phyloP scores from a whole-genome alignment of 2,888 invertebrate species.

The Kryphioiulus occultus region DNA sequence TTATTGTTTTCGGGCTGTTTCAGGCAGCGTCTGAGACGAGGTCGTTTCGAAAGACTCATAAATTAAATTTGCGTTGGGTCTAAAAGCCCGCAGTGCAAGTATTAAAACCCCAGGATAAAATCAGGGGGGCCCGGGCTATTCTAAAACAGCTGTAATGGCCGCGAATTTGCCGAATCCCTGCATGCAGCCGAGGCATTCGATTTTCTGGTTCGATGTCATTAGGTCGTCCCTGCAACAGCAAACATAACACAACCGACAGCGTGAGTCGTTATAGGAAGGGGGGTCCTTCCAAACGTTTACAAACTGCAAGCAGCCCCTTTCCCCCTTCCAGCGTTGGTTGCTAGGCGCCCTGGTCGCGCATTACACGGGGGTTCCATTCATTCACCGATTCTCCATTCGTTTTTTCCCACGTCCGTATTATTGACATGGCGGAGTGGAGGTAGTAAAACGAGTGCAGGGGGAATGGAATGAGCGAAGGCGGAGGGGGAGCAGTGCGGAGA shows the following conservation, averaged over 20 bases:
- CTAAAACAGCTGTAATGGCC: not conserved
- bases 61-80: no score
- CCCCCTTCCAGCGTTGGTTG: not conserved
- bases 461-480: not conserved
- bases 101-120: no score
- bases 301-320: not conserved
- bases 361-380: slow-evolving; percentile 6
- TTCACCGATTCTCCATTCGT: not conserved
- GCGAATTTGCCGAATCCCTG: not conserved
- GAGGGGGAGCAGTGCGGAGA: slow-evolving; percentile 9
- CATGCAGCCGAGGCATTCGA: not conserved
- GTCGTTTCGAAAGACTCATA: no score
- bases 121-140: no score
- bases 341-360: not conserved
- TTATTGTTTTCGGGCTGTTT: no score
- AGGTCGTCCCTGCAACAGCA: not conserved
- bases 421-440: not conserved
- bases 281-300: no score
- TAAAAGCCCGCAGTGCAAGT: no score
- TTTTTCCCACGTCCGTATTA: slow-evolving; percentile 16
- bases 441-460: slow-evolving; percentile 7
- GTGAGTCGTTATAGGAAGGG: no score
- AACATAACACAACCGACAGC: not conserved
- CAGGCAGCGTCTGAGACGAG: no score
- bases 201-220: not conserved